Percentiles rank a stretch among this genome's conserved stretches.
phyloP scores from a whole-genome alignment of 2,888 invertebrate genomes.

The Xestia sexstrigata region DNA sequence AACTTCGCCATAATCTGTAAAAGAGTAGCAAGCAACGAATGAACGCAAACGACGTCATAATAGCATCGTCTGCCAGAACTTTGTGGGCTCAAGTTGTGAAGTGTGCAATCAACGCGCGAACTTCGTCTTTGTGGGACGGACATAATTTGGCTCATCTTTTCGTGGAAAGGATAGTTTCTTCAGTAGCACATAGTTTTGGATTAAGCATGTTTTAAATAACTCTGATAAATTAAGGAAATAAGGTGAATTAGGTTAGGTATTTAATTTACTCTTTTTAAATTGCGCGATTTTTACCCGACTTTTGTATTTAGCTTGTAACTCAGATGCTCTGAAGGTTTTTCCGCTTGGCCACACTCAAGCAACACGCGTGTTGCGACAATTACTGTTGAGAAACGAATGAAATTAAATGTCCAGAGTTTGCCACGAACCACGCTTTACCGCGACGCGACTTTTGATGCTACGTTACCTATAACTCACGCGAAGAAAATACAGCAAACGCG shows the following conservation, averaged over 20 bases:
- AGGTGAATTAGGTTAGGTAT: too few relatives aligned
- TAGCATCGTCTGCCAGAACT: conserved; percentile 46
- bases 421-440: neutral
- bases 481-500: neutral
- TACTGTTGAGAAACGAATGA: neutral
- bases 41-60: conserved; percentile 38
- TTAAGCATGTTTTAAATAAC: neutral
- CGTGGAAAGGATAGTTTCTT: conserved; percentile 7
- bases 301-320: neutral
- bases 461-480: neutral
- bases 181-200: neutral
- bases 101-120: conserved; percentile 51
- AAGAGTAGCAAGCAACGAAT: conserved; percentile 40
- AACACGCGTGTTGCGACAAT: neutral
- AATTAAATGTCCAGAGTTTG: neutral
- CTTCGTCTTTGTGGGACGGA: conserved; percentile 42
- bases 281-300: too few relatives aligned
- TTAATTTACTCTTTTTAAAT: too few relatives aligned
- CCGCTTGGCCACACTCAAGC: neutral
- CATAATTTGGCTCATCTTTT: conserved; percentile 46
- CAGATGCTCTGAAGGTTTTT: neutral
- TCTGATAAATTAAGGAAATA: neutral
- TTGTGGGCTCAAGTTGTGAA: conserved; percentile 40
- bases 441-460: neutral
- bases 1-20: conserved; percentile 29